Base-by-base conservation (phyloP, 2,113 vertebrate species). In the Paracanthobrama guichenoti region DNA sequence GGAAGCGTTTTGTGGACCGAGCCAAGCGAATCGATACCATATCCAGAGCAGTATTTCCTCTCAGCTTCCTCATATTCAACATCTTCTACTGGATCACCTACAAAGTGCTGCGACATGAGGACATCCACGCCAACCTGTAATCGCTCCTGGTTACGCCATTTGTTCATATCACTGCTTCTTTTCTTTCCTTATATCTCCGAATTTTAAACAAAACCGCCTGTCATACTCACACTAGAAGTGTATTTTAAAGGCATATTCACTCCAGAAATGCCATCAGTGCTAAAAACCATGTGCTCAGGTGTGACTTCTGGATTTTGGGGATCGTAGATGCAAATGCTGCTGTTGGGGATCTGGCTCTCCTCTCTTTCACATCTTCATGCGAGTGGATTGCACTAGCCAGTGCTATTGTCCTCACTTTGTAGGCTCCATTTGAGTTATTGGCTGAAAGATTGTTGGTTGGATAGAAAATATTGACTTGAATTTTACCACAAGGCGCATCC, bases 1-100 rank as follows among this genome's bases (percentile, higher is more conserved):
- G 77, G 86, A 92, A 96, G 92, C 92, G 91, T 39, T 97, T 96
- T 7, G 55, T 95, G 46, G 95, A 97, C 91, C 91, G 92, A 42
- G 97, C 97, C 81, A 98, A 97, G 87, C 95, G 96, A 85, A 98
- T 98, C 10, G 96, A 98, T 90, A 98, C 96, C 86, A 89, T 98
- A 88, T 98, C 97, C 79, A 85, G 96, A 74, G 97, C 96, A 0
- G 93, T 97, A 87, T 98, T 98, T 87, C 97, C 97, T 59, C 92
- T 98, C 90, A 95, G 96, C 90, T 98, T 98, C 91, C 95, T 98
- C 87, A 91, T 97, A 86, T 98, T 98, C 92, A 98, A 98, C 87
- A 93, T 97, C 92, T 97, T 98, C 92, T 98, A 98, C 92, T 98
- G 97, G 97, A 85, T 98, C 4, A 88, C 96, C 86, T 97, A 97